These are phyloP conservation scores for Bembecia ichneumoniformis DNA, from an alignment of 2,888 invertebrate species.

Conservation along the genomic window DNA sequence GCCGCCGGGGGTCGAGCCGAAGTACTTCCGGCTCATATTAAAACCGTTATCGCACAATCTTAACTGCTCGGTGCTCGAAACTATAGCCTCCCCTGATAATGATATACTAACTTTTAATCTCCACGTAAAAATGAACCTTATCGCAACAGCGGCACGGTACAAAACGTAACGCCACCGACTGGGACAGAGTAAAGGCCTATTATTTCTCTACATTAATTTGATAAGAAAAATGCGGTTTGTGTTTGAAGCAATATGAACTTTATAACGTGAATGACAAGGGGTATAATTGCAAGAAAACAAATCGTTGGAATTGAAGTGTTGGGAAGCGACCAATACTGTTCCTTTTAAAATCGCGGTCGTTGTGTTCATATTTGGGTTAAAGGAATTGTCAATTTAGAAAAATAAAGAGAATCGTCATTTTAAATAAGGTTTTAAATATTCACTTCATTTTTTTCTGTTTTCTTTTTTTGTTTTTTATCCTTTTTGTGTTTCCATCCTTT, in stretches of 20 bases:
- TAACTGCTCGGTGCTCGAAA: slow-evolving; percentile 66
- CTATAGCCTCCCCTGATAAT: slow-evolving; percentile 58
- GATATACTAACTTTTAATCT: slow-evolving; percentile 45
- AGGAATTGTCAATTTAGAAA: slow-evolving; percentile 14
- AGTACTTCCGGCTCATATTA: slow-evolving; percentile 68
- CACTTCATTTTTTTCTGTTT: no score
- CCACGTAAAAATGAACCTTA: slow-evolving; percentile 32
- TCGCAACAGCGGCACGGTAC: slow-evolving; percentile 17
- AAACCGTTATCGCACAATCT: slow-evolving; percentile 65
- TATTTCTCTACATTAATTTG: slow-evolving; percentile 66
- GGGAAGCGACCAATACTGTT: slow-evolving; percentile 14
- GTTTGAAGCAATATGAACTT: slow-evolving; percentile 27
- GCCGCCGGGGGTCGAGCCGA: slow-evolving; percentile 33
- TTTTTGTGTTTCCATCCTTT: no score
- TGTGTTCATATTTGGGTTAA: slow-evolving; percentile 29
- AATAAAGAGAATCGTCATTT: slow-evolving; percentile 5
- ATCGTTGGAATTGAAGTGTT: neutral
- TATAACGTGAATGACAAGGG: slow-evolving; percentile 15
- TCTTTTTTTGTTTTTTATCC: no score
- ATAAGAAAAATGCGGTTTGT: slow-evolving; percentile 48
- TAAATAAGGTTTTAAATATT: no score
- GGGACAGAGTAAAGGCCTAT: slow-evolving; percentile 26
- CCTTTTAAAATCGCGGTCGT: slow-evolving; percentile 24
- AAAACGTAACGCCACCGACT: slow-evolving; percentile 14
- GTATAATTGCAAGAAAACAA: neutral